Percentiles rank a stretch among this genome's conserved stretches.
Evolutionary conservation across 2,113 vertebrate genomes (phyloP).

Genomic region (Odobenus rosmarus): DNA sequence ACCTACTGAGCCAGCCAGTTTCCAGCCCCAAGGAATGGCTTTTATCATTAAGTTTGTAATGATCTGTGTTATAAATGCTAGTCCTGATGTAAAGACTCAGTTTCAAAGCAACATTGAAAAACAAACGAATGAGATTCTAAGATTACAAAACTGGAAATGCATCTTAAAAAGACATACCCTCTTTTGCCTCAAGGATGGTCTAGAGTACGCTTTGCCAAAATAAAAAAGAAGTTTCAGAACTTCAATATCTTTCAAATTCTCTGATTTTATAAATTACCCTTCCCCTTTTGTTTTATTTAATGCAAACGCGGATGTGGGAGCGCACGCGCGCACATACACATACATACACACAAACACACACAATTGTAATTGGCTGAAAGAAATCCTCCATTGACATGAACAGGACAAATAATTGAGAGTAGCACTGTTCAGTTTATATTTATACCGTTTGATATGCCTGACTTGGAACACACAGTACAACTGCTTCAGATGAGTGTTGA

Average conservation of each 20-base stretch:
- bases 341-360: background rate
- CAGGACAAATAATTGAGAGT: background rate
- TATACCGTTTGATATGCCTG: background rate
- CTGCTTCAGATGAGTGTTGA: background rate
- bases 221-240: background rate
- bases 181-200: background rate
- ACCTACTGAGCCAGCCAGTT: background rate
- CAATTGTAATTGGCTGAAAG: background rate
- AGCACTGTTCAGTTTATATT: background rate
- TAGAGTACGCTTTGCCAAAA: background rate
- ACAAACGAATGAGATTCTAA: background rate
- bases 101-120: constrained; percentile 54
- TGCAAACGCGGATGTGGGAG: no score
- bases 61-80: background rate
- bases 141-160: constrained; percentile 18
- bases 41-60: background rate
- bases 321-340: background rate
- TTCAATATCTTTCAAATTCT: constrained; percentile 29
- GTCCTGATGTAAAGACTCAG: background rate
- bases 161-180: constrained; percentile 6
- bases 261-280: background rate
- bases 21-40: background rate
- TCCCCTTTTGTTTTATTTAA: background rate
- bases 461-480: background rate
- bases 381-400: background rate